Conservation (phyloP, 2,113 vertebrate genomes). For the Nesogale talazaci region DNA sequence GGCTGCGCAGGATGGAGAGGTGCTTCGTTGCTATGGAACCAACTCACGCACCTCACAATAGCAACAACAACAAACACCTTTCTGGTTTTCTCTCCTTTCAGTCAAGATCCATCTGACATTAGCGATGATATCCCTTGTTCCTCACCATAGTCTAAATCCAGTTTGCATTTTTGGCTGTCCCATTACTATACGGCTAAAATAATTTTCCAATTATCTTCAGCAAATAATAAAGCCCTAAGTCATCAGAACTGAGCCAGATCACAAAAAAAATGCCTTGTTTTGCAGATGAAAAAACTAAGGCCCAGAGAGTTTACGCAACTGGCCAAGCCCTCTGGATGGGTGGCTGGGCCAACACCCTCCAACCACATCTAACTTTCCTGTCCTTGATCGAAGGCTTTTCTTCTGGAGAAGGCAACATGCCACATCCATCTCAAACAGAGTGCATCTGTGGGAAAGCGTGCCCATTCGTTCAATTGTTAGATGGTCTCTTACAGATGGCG, state of each 20-base stretch:
- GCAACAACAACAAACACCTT: background rate
- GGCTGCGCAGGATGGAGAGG: too few species aligned
- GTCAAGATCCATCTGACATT: background rate
- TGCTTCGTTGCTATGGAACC: too few species aligned
- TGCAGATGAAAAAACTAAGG: background rate
- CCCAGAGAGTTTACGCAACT: background rate
- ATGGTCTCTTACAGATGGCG: too few species aligned
- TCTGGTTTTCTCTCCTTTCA: background rate
- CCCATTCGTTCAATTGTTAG: too few species aligned
- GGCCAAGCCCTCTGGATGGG: background rate
- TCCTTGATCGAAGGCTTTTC: background rate
- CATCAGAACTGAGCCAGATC: background rate
- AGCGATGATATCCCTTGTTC: background rate
- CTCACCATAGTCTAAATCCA: background rate
- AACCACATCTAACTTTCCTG: too few species aligned
- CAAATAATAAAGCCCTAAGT: background rate
- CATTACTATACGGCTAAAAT: background rate
- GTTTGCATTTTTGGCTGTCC: background rate
- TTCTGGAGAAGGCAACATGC: background rate
- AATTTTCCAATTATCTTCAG: background rate
- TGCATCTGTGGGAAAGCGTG: too few species aligned
- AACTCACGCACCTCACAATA: too few species aligned
- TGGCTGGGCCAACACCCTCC: background rate
- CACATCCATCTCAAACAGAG: background rate
- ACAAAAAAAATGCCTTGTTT: background rate